Base-by-base conservation (phyloP, 2,888 invertebrate genomes). In the Colostygia pectinataria region DNA sequence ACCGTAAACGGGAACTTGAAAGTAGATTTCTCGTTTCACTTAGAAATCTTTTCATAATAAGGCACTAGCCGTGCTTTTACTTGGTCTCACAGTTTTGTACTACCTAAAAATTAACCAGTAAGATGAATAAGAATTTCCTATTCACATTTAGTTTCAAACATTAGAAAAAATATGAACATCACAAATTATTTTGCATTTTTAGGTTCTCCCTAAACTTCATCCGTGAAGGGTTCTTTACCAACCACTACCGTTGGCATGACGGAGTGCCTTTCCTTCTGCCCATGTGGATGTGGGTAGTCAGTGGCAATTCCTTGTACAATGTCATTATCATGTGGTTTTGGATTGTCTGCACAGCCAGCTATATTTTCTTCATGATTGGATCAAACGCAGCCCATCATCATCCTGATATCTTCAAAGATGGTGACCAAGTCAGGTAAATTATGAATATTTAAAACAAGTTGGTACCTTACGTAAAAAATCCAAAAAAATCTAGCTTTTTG, bases 331-430 rank as follows among this genome's bases (percentile, higher is more conserved):
- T 83, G 57, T 95, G 93, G 93, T 55, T 92, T 0, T 73, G 90
- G 57, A 90, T 93, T 9, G 72, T 91, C 14, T 65, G 91, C 13
- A 71, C 91, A 0, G 87, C 88, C 1, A 94, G 95, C 59, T 90
- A 93, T 31, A 61, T 91, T 0, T 95, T 96, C 67, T 86, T 80
- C 8, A 60, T 91, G 1, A 92, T 95, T 46, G 95, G 93, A 1
- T 66, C 94, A 0, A 95, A 93, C 70, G 95, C 95, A 0, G 95
- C 93, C 0, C 96, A 96, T 82, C 95, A 96, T 68, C 95, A 96
- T 72, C 95, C 95, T 0, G 92, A 94, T 45, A 93, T 95, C 27
- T 94, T 94, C 65, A 96, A 96, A 69, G 95, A 95, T 65, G 95
- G 95, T 1, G 95, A 96, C 74, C 77, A 91, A 39, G 87, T 91